Evolutionary conservation across 2,888 invertebrate genomes (phyloP).

Genomic region (Liopterus haemorrhoidalis): DNA sequence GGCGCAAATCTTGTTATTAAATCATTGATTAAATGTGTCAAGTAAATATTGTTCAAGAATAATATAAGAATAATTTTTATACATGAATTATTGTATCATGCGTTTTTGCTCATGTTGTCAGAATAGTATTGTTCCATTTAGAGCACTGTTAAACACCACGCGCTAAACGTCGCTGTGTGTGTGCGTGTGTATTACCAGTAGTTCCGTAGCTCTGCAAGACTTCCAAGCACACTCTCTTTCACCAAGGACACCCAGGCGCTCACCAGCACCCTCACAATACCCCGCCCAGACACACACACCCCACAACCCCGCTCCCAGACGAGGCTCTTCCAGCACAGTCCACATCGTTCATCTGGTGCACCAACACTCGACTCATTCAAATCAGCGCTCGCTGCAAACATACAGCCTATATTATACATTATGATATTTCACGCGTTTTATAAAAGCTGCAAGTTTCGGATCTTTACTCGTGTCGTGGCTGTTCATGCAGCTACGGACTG

Average conservation of each 20-base stretch:
- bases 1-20: constrained; percentile 23
- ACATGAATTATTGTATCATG: constrained; percentile 36
- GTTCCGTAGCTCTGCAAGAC: constrained; percentile 6
- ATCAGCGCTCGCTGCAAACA: no score
- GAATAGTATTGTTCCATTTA: constrained; percentile 39
- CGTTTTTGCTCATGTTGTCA: constrained; percentile 45
- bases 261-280: background rate
- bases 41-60: constrained; percentile 41
- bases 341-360: no score
- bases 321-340: no score
- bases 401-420: no score
- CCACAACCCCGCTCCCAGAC: background rate
- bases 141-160: constrained; percentile 45
- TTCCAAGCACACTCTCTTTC: constrained; percentile 6
- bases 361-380: no score
- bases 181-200: no score
- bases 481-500: no score
- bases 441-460: no score
- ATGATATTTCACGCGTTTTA: background rate
- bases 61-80: constrained; percentile 43
- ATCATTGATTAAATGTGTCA: constrained; percentile 23
- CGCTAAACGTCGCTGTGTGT: no score
- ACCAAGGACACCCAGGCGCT: no score
- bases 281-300: background rate
- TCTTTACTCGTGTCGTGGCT: no score